These are phyloP conservation scores for Mycalesis mineus DNA, from an alignment of 2,888 invertebrate genomes.

Conservation along the genomic window DNA sequence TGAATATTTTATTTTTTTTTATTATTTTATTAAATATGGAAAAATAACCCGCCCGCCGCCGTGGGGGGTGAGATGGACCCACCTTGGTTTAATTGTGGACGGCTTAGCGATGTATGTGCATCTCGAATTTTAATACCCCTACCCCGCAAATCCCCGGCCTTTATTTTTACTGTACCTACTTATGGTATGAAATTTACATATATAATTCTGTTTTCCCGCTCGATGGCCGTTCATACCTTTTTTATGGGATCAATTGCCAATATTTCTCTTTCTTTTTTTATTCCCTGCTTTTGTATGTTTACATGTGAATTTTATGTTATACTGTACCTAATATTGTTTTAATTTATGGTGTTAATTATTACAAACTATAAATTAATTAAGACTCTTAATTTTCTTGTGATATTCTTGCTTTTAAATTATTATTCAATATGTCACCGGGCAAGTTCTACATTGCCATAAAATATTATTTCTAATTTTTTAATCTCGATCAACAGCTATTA, in stretches of 20 bases:
- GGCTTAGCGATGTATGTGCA: conserved; percentile 41
- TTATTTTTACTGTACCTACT: conserved; percentile 63
- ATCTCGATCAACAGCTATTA: no score
- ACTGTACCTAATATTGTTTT: no score
- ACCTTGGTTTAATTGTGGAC: conserved; percentile 47
- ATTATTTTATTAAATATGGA: conserved; percentile 66
- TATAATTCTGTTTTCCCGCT: conserved; percentile 35
- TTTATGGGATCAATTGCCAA: conserved; percentile 5
- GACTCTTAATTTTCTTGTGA: no score
- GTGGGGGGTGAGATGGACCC: conserved; percentile 44
- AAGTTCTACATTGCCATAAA: no score
- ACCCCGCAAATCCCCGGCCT: conserved; percentile 48
- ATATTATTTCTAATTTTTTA: no score
- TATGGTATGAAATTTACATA: conserved; percentile 51
- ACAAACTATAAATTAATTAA: no score
- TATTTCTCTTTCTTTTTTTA: not conserved
- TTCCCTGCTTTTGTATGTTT: no score
- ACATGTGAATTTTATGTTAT: no score
- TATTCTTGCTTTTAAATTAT: no score
- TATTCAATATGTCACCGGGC: no score
- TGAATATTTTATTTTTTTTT: conserved; percentile 72
- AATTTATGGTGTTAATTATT: no score
- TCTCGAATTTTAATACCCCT: conserved; percentile 67
- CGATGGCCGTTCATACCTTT: conserved; percentile 11
- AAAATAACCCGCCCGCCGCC: conserved; percentile 44